Percentiles rank a stretch among this genome's conserved stretches.
These are phyloP conservation scores for Sarcophaga peregrina DNA, from an alignment of 1,140 invertebrate species.

Conservation along the genomic window DNA sequence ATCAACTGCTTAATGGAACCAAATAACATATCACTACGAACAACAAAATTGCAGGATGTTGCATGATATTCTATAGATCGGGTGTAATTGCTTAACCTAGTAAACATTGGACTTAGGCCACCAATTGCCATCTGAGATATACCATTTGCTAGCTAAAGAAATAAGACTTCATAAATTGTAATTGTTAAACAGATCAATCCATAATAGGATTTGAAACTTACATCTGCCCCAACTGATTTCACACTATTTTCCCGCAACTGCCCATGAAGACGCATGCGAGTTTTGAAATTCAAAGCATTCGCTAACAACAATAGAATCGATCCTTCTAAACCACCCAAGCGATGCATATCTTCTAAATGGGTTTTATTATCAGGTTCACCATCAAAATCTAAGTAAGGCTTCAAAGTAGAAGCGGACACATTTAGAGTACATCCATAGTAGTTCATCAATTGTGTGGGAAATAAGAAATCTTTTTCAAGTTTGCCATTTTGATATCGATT, in stretches of 20 bases:
- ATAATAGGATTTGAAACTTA: too few relatives aligned
- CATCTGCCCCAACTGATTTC: too few relatives aligned
- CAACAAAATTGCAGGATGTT: constrained; percentile 40
- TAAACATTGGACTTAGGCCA: constrained; percentile 30
- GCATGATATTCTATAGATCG: constrained; percentile 32
- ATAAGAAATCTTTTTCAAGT: constrained; percentile 11
- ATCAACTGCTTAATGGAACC: constrained; percentile 37
- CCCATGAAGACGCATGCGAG: neutral
- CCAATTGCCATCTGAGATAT: constrained; percentile 39
- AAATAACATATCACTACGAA: constrained; percentile 41
- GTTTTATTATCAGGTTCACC: constrained; percentile 22
- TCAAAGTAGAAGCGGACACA: neutral
- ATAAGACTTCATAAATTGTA: too few relatives aligned
- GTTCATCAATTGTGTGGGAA: neutral
- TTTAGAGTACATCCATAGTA: constrained; percentile 27
- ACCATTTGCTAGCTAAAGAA: constrained; percentile 15
- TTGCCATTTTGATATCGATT: constrained; percentile 32
- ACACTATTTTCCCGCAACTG: too few relatives aligned
- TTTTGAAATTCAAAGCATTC: constrained; percentile 10
- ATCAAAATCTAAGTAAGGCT: neutral
- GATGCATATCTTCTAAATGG: neutral
- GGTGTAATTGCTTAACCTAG: neutral
- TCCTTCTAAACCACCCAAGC: constrained; percentile 33
- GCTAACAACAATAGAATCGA: constrained; percentile 20
- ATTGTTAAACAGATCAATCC: too few relatives aligned